Conservation (phyloP, 2,797 vertebrate genomes). For the Sebastes paucispinis region DNA sequence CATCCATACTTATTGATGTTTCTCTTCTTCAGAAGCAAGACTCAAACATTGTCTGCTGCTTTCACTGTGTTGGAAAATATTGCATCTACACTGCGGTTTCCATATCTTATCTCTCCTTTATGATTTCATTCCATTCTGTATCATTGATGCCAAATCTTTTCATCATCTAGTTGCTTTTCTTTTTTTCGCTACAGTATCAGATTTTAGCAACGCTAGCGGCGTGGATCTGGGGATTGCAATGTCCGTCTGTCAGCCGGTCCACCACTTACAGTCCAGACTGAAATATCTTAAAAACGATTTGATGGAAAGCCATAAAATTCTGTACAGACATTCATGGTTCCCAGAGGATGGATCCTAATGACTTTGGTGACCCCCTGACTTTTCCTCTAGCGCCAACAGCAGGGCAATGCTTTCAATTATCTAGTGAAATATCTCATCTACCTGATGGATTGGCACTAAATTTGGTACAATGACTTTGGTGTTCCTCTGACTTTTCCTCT, state of each 20-base stretch:
- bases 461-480: not conserved
- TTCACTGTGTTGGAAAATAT: slow-evolving; percentile 18
- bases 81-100: not conserved
- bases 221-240: not conserved
- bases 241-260: not conserved
- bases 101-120: slow-evolving; percentile 5
- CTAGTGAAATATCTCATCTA: not conserved
- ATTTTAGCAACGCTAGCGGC: not conserved
- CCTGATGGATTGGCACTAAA: not conserved
- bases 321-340: not conserved
- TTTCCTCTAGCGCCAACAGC: not conserved
- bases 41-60: slow-evolving; percentile 6
- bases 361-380: not conserved
- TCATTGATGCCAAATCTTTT: not conserved
- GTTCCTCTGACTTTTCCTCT: not conserved
- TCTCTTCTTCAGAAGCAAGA: slow-evolving; percentile 44
- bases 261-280: not conserved
- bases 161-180: not conserved
- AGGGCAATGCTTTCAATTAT: not conserved
- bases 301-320: not conserved
- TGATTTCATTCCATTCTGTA: slow-evolving; percentile 1
- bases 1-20: slow-evolving; percentile 57
- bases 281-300: not conserved
- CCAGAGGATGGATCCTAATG: not conserved
- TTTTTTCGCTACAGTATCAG: not conserved